Percentiles rank a stretch among this genome's conserved stretches.
These are phyloP conservation scores for Lordiphosa mommai DNA, from an alignment of 1,140 invertebrate species.

Conservation along the genomic window DNA sequence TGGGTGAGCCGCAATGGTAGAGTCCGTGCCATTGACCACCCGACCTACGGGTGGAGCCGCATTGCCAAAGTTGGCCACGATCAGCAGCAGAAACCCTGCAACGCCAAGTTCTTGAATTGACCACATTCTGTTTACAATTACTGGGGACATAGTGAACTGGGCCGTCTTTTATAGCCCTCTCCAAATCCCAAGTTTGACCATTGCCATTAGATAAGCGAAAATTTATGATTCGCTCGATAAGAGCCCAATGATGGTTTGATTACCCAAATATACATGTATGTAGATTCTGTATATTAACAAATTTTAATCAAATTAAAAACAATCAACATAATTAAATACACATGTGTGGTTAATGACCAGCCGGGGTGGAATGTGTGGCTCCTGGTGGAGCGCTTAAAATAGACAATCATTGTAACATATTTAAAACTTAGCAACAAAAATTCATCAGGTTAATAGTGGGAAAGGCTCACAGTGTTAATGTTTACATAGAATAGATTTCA, in stretches of 20 bases:
- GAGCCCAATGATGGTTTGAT: neutral
- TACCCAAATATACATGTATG: conserved; percentile 15
- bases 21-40: conserved; percentile 68
- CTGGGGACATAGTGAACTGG: neutral
- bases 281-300: conserved; percentile 30
- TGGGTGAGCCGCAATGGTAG: conserved; percentile 55
- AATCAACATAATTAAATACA: conserved; percentile 45
- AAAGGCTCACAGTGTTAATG: conserved; percentile 9
- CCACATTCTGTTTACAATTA: conserved; percentile 21
- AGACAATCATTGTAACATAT: conserved; percentile 16
- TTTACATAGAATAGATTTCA: conserved; percentile 5
- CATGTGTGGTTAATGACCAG: conserved; percentile 6
- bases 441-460: neutral
- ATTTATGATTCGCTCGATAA: conserved; percentile 40
- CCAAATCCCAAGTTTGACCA: conserved; percentile 9
- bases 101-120: conserved; percentile 8
- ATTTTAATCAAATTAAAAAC: conserved; percentile 49
- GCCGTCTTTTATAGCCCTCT: conserved; percentile 24
- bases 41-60: conserved; percentile 41
- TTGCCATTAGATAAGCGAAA: conserved; percentile 13
- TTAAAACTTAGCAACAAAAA: conserved; percentile 33
- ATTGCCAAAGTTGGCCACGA: neutral
- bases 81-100: conserved; percentile 13
- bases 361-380: conserved; percentile 47
- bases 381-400: conserved; percentile 29